A percentile compares a stretch with the other conserved stretches of the same genome.
Evolutionary conservation across 1,140 invertebrate genomes (phyloP).

Genomic region (Coptotermes formosanus): DNA sequence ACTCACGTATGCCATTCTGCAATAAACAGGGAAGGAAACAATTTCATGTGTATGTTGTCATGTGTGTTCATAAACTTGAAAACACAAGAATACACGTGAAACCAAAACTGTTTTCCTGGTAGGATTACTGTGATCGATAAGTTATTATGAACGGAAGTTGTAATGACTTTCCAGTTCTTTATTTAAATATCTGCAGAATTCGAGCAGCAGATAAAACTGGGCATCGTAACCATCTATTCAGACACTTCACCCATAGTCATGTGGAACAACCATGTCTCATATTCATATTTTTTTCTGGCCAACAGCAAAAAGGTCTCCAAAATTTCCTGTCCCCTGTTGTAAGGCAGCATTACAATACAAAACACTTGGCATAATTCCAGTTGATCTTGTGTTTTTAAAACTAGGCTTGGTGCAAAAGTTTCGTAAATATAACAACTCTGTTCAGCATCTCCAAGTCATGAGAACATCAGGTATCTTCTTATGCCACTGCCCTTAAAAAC

Average conservation of each 20-base stretch:
- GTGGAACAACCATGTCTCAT: not conserved
- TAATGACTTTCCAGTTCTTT: not conserved
- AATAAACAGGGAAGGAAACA: constrained; percentile 30
- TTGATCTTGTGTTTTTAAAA: constrained; percentile 30
- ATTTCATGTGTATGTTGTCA: constrained; percentile 18
- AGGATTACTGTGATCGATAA: constrained; percentile 6
- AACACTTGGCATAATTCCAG: constrained; percentile 22
- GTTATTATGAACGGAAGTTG: not conserved
- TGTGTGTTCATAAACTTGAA: not conserved
- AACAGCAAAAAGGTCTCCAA: constrained; percentile 35
- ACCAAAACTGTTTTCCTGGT: not conserved
- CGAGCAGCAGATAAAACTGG: no score
- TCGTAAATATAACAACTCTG: not conserved
- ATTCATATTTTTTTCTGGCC: constrained; percentile 31
- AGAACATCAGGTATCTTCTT: no score
- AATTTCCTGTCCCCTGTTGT: constrained; percentile 34
- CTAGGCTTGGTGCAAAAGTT: constrained; percentile 13
- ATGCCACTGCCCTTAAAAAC: not conserved
- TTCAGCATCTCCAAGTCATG: no score
- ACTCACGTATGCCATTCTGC: not conserved
- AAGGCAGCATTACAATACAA: constrained; percentile 34
- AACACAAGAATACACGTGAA: not conserved
- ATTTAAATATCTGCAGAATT: no score
- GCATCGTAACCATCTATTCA: no score
- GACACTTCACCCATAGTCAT: not conserved